phyloP scores from a whole-genome alignment of 2,888 invertebrate species.

The Drosophila prolongata region DNA sequence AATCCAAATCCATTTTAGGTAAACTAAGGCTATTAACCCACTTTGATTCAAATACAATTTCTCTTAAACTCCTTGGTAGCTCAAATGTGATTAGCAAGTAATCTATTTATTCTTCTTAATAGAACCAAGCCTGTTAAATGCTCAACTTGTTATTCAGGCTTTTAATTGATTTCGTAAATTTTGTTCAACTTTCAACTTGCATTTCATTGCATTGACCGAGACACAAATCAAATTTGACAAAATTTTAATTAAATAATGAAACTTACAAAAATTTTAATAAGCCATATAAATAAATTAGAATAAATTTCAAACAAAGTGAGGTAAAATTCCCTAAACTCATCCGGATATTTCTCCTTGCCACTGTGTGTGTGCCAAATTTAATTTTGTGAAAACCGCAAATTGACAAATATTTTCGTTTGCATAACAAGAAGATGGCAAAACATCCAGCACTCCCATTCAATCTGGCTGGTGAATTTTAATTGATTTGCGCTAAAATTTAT shows the following conservation, averaged over 20 bases:
- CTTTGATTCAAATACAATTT: background rate
- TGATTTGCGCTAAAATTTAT: constrained; percentile 78
- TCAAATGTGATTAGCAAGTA: constrained; percentile 2
- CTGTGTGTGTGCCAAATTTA: constrained; percentile 66
- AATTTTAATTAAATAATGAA: constrained; percentile 75
- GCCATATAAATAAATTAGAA: constrained; percentile 74
- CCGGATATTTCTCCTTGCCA: background rate
- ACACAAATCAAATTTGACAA: constrained; percentile 65
- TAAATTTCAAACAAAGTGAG: constrained; percentile 41
- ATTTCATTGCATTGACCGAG: background rate
- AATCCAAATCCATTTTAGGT: background rate
- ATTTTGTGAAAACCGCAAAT: constrained; percentile 74
- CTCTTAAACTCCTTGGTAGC: background rate
- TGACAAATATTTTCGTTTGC: constrained; percentile 79
- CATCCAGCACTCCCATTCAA: constrained; percentile 28
- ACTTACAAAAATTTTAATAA: constrained; percentile 71
- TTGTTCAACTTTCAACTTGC: constrained; percentile 12
- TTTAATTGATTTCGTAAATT: constrained; percentile 42
- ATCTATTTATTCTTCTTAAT: constrained; percentile 22
- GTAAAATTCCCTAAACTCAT: constrained; percentile 20
- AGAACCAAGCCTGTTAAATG: background rate
- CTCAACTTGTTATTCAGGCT: background rate
- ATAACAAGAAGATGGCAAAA: constrained; percentile 46
- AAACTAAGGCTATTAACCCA: background rate
- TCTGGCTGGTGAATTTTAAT: constrained; percentile 65